Base-by-base conservation (phyloP, 2,888 invertebrate genomes). In the Marasmarcha lunaedactyla region DNA sequence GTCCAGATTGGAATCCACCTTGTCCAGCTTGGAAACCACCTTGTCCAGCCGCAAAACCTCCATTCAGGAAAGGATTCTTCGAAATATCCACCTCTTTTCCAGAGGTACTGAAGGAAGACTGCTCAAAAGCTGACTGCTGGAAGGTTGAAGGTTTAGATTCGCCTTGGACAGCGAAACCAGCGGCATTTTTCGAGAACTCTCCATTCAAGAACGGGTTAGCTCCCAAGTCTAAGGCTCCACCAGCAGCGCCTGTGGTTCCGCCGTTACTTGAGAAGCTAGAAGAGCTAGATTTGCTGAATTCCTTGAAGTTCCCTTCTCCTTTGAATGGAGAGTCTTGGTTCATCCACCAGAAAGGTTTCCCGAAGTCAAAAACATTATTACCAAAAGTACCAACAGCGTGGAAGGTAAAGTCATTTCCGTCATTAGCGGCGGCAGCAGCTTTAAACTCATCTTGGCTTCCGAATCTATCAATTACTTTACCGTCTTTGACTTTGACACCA, bases 281-380 rank as follows among this genome's bases (percentile, higher is more conserved):
- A 3, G 55, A 70, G 12, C 66, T 61, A 2, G 71, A 63, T 40
- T 79, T 69, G 52, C 68, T 74, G 55, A 64, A 71, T 40, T 78
- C 81, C 41, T 71, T 67, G 5, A 63, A 71, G 38, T 54, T 63
- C 0, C 59, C 66, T 14, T 64, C 63, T 1, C 73, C 64, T 50
- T 86, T 86, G 58, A 89, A 84, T 0, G 88, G 88, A 0, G 86
- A 86, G 47, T 87, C 69, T 15, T 85, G 67, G 43, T 76, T 76
- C 76, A 86, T 85, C 88, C 88, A 88, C 88, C 88, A 88, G 60
- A 81, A 87, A 0, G 83, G 83, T 11, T 63, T 68, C n/a, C 65
- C 64, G 74, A 70, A 1, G 7, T 20, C 20, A 7, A 20, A 20
- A 76, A 62, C 0, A 68, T 58, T 3, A 58, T 57, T 56, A 1